phyloP scores from a whole-genome alignment of 2,113 vertebrate species.

The Lepisosteus oculatus region DNA sequence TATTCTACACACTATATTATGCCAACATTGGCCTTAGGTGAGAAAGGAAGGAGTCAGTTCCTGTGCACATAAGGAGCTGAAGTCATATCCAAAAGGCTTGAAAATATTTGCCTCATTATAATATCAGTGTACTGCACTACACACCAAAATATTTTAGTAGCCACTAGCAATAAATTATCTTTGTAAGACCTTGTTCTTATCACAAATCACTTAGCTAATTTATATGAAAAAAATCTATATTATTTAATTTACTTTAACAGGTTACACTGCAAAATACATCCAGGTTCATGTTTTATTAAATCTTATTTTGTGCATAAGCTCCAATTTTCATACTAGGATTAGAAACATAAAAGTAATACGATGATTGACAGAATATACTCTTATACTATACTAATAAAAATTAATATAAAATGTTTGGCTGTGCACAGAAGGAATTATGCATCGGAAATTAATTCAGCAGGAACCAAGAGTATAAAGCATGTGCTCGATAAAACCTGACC shows the following conservation, averaged over 20 bases:
- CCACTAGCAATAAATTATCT: background rate
- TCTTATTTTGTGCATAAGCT: slow-evolving; percentile 22
- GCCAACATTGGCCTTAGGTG: slow-evolving; percentile 5
- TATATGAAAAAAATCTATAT: background rate
- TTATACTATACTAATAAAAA: background rate
- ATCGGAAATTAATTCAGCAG: slow-evolving; percentile 39
- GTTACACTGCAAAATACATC: background rate
- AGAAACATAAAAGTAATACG: slow-evolving; percentile 37
- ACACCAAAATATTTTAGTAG: background rate
- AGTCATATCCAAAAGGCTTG: background rate
- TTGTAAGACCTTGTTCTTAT: too few relatives aligned
- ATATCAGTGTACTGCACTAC: background rate
- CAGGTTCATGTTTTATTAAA: slow-evolving; percentile 17
- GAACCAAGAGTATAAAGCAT: background rate
- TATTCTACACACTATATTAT: slow-evolving; percentile 15
- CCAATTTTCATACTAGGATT: slow-evolving; percentile 31
- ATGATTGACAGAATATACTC: slow-evolving; percentile 22
- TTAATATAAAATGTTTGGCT: background rate
- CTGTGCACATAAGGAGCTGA: background rate
- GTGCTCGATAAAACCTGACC: background rate
- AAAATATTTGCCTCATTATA: slow-evolving; percentile 16
- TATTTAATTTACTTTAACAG: background rate
- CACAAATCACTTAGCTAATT: too few relatives aligned
- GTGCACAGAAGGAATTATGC: background rate
- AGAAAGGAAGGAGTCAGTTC: slow-evolving; percentile 13